These are phyloP conservation scores for Tipula vernalis DNA, from an alignment of 2,888 invertebrate species.

Conservation along the genomic window DNA sequence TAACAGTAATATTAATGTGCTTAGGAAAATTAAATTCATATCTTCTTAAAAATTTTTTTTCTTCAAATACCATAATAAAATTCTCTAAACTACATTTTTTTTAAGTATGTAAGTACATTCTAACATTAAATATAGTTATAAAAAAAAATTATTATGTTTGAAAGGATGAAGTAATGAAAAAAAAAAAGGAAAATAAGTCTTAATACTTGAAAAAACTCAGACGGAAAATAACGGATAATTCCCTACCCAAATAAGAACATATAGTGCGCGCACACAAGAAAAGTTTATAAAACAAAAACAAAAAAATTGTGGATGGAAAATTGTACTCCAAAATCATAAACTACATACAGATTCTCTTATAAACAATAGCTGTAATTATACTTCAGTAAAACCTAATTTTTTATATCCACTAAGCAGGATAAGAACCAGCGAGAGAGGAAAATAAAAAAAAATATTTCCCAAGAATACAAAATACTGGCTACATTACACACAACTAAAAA, in stretches of 20 bases:
- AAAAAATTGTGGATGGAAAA: neutral
- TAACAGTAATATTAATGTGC: neutral
- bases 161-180: neutral
- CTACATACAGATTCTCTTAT: neutral
- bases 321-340: neutral
- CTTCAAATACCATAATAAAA: neutral
- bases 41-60: neutral
- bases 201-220: neutral
- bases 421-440: neutral
- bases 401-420: neutral
- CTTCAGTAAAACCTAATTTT: slow-evolving; percentile 4
- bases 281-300: neutral
- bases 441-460: neutral
- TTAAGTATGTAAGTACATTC: neutral
- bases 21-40: neutral
- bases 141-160: neutral
- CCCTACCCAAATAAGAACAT: neutral
- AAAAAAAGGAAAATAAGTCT: neutral
- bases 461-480: neutral
- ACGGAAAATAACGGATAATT: slow-evolving; percentile 4
- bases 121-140: neutral
- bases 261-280: neutral
- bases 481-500: neutral
- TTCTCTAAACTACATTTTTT: neutral
- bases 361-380: slow-evolving; percentile 4